Base-by-base conservation (phyloP, 2,113 vertebrate species). In the Lynx canadensis region DNA sequence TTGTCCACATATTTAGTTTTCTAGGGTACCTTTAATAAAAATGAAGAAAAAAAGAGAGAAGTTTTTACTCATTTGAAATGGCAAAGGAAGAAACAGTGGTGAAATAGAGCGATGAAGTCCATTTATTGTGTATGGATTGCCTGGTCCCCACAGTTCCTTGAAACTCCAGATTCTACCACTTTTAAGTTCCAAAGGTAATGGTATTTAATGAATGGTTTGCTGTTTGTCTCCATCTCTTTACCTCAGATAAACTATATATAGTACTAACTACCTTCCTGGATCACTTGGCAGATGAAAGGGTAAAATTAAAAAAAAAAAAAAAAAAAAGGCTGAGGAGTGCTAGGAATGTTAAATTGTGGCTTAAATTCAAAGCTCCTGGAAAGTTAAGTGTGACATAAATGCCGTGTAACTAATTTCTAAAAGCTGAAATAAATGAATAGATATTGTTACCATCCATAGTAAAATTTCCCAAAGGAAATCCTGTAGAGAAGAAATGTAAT, bases 381-480 rank as follows among this genome's bases (percentile, higher is more conserved):
- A 91, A 80, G 82, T 55, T 74, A 87, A 90, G 69, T 69, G 48
- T 84, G 55, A 76, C 25, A 36, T n/a, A n/a, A 83, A 81, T 74
- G 11, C 6, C 82, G 19, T 38, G 13, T 92, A 78, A 80, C 12
- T 89, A 69, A 95, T 95, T 87, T 95, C 50, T 63, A 93, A 50
- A 93, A 83, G 63, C 14, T 76, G 33, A 84, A 89, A 95, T 89
- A 83, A 89, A 90, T 79, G 68, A 76, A 57, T 25, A 89, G 65
- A 38, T 87, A 83, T 41, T 66, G 10, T 45, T 36, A 82, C 4
- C 33, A 38, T 31, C 41, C 21, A 7, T 41, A 82, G 52, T 82
- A 95, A 94, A 93, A 86, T 76, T 80, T 94, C 73, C 55, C 92
- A 94, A 86, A 89, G 66, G 68, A 95, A 93, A 96, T 93, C 27